A percentile compares a stretch with the other conserved stretches of the same genome.
Conservation (phyloP, 2,888 invertebrate genomes). For the Cyclophora albipunctata region DNA sequence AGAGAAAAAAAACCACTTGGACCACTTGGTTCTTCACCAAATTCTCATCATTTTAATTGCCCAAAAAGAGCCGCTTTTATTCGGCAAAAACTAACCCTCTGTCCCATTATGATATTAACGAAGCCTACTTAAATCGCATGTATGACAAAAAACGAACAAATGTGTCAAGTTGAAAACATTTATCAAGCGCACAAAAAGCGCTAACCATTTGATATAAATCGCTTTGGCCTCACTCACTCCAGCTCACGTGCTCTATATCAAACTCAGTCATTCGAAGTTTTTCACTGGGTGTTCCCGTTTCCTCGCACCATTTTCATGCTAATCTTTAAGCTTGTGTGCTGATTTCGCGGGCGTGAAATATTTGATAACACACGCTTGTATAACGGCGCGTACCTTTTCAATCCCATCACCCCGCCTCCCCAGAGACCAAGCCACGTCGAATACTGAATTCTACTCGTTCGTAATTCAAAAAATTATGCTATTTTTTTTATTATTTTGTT, state of each 20-base stretch:
- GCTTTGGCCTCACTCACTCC: slow-evolving; percentile 9
- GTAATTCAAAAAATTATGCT: slow-evolving; percentile 33
- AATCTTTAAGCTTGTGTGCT: slow-evolving; percentile 51
- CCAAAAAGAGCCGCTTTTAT: too few relatives aligned
- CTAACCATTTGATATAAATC: too few relatives aligned
- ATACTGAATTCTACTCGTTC: slow-evolving; percentile 50
- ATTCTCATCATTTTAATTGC: too few relatives aligned
- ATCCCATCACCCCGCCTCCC: slow-evolving; percentile 41
- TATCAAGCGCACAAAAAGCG: too few relatives aligned
- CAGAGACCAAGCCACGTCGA: slow-evolving; percentile 40
- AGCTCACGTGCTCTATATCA: neutral
- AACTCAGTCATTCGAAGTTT: slow-evolving; percentile 12
- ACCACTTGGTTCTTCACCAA: too few relatives aligned
- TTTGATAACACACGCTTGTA: slow-evolving; percentile 41
- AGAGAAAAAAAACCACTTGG: too few relatives aligned
- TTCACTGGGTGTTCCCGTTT: slow-evolving; percentile 42
- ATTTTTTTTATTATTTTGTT: slow-evolving; percentile 17
- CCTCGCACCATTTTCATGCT: slow-evolving; percentile 59
- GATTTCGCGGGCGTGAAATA: slow-evolving; percentile 59
- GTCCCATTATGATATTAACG: too few relatives aligned
- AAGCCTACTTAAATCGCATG: too few relatives aligned
- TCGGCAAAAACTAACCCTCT: too few relatives aligned
- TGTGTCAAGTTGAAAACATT: too few relatives aligned
- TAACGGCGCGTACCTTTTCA: slow-evolving; percentile 50
- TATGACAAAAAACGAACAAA: too few relatives aligned